phyloP scores from a whole-genome alignment of 2,888 invertebrate genomes.

The Euphydryas editha region DNA sequence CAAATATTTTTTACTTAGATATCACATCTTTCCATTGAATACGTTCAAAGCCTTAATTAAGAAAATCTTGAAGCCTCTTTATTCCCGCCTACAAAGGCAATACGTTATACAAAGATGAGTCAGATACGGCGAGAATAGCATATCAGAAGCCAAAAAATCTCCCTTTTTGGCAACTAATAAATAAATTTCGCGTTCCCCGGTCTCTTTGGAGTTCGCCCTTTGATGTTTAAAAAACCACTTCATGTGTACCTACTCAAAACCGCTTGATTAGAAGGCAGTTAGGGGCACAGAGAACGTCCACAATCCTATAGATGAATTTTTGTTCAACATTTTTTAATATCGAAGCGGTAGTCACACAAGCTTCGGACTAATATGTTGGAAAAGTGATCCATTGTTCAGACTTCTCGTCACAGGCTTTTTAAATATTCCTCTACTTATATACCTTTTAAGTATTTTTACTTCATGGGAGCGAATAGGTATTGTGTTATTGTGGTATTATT shows the following conservation, averaged over 20 bases:
- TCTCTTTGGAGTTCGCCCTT: slow-evolving; percentile 55
- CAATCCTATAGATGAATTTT: slow-evolving; percentile 48
- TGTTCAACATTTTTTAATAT: slow-evolving; percentile 42
- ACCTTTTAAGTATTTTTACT: too few species aligned
- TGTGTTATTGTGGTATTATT: too few species aligned
- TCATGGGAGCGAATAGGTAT: too few species aligned
- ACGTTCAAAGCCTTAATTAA: slow-evolving; percentile 48
- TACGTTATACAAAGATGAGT: slow-evolving; percentile 40
- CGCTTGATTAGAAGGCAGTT: slow-evolving; percentile 73
- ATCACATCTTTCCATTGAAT: slow-evolving; percentile 24
- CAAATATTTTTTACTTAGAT: background rate
- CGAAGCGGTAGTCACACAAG: slow-evolving; percentile 15
- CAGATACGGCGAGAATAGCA: slow-evolving; percentile 44
- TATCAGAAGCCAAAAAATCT: slow-evolving; percentile 50
- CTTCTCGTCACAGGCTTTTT: background rate
- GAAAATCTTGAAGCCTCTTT: slow-evolving; percentile 51
- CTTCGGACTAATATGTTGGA: background rate
- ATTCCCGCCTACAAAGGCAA: slow-evolving; percentile 52
- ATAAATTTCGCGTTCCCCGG: slow-evolving; percentile 60
- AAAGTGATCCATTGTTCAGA: background rate
- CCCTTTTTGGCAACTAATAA: slow-evolving; percentile 66
- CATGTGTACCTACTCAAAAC: slow-evolving; percentile 63
- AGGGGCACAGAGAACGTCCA: slow-evolving; percentile 47
- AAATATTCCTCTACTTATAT: background rate
- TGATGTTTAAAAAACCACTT: slow-evolving; percentile 76